Conservation (phyloP, 2,888 invertebrate species). For the Stenichneumon culpator region DNA sequence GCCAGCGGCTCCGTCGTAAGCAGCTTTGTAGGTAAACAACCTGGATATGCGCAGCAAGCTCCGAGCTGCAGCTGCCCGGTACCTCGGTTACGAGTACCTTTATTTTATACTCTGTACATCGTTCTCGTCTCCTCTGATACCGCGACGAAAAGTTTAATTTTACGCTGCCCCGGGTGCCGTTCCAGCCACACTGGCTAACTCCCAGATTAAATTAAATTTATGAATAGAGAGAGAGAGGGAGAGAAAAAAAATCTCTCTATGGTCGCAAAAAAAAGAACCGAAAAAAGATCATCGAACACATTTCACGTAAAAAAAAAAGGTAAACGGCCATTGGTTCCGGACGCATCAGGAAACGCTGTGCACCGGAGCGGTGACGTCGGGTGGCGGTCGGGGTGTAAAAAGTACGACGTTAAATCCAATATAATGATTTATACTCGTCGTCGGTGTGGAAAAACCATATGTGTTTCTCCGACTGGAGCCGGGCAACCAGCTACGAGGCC, state of each 20-base stretch:
- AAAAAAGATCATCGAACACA: background rate
- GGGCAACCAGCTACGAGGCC: constrained; percentile 23
- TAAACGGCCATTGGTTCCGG: background rate
- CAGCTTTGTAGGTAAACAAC: constrained; percentile 46
- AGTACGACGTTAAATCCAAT: constrained; percentile 63
- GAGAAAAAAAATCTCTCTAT: background rate
- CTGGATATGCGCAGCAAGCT: background rate
- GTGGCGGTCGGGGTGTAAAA: constrained; percentile 53
- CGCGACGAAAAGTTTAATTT: constrained; percentile 47
- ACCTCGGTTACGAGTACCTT: background rate
- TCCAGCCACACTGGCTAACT: background rate
- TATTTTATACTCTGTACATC: constrained; percentile 33
- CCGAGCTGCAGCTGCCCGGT: background rate
- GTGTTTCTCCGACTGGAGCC: constrained; percentile 49
- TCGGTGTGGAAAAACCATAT: constrained; percentile 40
- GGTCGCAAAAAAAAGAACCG: background rate
- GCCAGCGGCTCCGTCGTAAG: constrained; percentile 33
- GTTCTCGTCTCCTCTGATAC: constrained; percentile 35
- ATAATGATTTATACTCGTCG: constrained; percentile 65
- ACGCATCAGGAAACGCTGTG: background rate
- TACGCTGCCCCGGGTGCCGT: constrained; percentile 2
- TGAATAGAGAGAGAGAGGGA: constrained; percentile 6
- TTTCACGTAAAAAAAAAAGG: background rate
- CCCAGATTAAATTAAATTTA: constrained; percentile 6
- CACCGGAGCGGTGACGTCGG: constrained; percentile 30